phyloP scores from a whole-genome alignment of 2,113 vertebrate genomes.

The Camelus bactrianus region DNA sequence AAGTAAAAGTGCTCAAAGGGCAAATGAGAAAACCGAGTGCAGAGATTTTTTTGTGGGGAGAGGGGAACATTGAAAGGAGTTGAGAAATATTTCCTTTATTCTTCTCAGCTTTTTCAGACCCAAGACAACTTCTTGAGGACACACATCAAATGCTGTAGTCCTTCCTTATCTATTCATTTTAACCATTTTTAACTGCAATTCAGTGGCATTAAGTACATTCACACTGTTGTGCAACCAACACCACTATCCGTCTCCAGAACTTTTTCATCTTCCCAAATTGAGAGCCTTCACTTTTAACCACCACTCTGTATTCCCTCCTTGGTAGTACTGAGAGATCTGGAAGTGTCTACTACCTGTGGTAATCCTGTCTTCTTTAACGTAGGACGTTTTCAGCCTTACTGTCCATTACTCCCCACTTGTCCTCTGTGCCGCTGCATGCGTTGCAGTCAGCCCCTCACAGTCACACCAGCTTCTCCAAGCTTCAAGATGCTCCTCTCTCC shows the following conservation, averaged over 20 bases:
- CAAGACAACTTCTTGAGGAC: slow-evolving; percentile 78
- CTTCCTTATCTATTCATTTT: slow-evolving; percentile 76
- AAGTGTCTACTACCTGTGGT: neutral
- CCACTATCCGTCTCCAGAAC: too few relatives aligned
- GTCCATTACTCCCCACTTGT: neutral
- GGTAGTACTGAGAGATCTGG: neutral
- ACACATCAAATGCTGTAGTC: slow-evolving; percentile 70
- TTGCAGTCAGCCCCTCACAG: neutral
- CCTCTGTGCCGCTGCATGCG: neutral
- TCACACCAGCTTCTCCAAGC: neutral
- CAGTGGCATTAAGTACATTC: too few relatives aligned
- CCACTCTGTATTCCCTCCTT: neutral
- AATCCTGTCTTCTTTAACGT: neutral
- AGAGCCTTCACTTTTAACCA: neutral
- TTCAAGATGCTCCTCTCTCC: neutral
- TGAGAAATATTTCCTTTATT: slow-evolving; percentile 79
- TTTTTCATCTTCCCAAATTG: too few relatives aligned
- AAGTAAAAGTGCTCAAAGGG: slow-evolving; percentile 80
- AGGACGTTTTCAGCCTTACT: neutral
- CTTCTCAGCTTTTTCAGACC: slow-evolving; percentile 73
- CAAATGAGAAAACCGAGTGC: slow-evolving; percentile 61
- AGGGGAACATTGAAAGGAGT: slow-evolving; percentile 51
- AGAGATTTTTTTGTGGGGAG: neutral
- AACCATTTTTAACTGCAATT: too few relatives aligned
- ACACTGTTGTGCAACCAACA: too few relatives aligned